These are phyloP conservation scores for Enteromius thamalakanensis DNA, from an alignment of 2,797 vertebrate genomes.

Conservation along the genomic window DNA sequence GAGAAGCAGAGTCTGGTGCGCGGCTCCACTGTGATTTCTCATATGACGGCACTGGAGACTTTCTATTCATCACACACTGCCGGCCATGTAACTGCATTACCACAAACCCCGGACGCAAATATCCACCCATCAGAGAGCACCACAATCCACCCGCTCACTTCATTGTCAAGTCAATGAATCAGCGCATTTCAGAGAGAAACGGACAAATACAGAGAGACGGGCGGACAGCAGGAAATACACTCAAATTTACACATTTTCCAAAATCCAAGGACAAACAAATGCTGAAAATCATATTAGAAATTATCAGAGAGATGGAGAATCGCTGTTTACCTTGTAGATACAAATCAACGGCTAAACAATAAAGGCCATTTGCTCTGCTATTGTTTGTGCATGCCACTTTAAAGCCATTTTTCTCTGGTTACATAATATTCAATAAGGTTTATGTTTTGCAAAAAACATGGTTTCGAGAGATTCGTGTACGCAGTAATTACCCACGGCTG, in stretches of 20 bases:
- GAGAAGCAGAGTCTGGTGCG: constrained; percentile 22
- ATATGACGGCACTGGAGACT: constrained; percentile 55
- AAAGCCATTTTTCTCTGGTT: background rate
- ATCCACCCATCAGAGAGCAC: constrained; percentile 55
- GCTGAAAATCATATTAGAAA: constrained; percentile 10
- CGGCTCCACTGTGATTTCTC: constrained; percentile 51
- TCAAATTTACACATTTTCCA: background rate
- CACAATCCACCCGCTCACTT: constrained; percentile 56
- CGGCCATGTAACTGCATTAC: constrained; percentile 55
- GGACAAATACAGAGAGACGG: constrained; percentile 43
- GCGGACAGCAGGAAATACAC: constrained; percentile 2
- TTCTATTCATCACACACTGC: constrained; percentile 59
- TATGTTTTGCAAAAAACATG: no score
- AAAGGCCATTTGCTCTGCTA: background rate
- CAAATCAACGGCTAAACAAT: background rate
- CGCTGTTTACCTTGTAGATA: constrained; percentile 1
- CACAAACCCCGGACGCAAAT: constrained; percentile 51
- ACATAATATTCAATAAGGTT: background rate
- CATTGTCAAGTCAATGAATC: constrained; percentile 61
- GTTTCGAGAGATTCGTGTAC: no score
- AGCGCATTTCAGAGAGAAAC: constrained; percentile 53
- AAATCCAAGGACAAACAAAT: background rate
- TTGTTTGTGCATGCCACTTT: background rate
- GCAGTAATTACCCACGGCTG: no score
- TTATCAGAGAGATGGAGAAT: background rate